Conservation (phyloP, 2,113 vertebrate genomes). For the Physeter macrocephalus region DNA sequence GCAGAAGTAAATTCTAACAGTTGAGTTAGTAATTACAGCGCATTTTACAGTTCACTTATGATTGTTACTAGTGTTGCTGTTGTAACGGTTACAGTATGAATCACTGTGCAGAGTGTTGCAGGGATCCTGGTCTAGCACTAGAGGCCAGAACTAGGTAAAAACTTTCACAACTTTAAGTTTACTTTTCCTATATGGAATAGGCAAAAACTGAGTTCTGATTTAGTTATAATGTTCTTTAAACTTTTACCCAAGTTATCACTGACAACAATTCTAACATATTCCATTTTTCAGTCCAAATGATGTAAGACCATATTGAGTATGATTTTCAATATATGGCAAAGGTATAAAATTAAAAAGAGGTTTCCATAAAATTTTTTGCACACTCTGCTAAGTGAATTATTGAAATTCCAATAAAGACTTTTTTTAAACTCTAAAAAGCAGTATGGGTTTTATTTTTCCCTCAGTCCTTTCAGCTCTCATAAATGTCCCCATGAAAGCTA, state of each 20-base stretch:
- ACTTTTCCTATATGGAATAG: conserved; percentile 20
- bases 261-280: conserved; percentile 37
- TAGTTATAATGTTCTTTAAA: conserved; percentile 43
- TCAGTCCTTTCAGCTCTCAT: conserved; percentile 55
- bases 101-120: background rate
- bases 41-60: background rate
- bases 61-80: background rate
- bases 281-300: conserved; percentile 46
- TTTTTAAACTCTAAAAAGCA: conserved; percentile 35
- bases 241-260: conserved; percentile 32
- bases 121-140: background rate
- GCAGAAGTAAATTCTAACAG: background rate
- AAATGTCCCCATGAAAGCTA: conserved; percentile 52
- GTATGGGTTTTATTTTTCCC: conserved; percentile 55
- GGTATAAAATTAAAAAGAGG: conserved; percentile 67
- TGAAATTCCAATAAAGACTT: conserved; percentile 59
- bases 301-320: conserved; percentile 13
- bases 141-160: background rate
- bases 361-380: conserved; percentile 64
- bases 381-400: conserved; percentile 70
- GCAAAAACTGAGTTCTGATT: conserved; percentile 52
- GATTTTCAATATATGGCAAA: conserved; percentile 60
- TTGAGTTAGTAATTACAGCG: background rate
- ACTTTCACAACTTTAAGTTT: conserved; percentile 19
- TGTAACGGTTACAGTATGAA: background rate